Evolutionary conservation across 1,140 invertebrate genomes (phyloP), one percentile per base, ranked within the genome.

Genomic region (Drosophila bocqueti): DNA sequence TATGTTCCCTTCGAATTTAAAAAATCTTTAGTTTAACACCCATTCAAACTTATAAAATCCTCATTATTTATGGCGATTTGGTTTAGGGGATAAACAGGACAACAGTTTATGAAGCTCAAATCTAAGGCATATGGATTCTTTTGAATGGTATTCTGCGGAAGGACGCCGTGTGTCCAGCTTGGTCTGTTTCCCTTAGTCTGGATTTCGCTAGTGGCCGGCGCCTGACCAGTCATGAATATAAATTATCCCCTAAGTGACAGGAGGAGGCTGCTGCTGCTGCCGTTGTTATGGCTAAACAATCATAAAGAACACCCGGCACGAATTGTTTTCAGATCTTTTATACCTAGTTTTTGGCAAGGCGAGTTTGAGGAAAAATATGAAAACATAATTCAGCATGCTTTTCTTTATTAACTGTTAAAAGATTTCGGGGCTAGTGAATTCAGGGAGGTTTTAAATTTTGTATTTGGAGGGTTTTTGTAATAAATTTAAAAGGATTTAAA

Each of bases 51-150:
- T 52, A 65, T 69, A 45, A 65, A 69, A 49, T 66, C 34, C 46
- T 61, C 66, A 76, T 86, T 83, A 89, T 87, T 87, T 80, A 87
- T 81, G 80, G 72, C 63, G 76, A 75, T 75, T 87, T 78, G 64
- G 72, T 67, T 74, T 21, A 36, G 42, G 47, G 50, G 43, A 26
- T 18, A 26, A 24, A 62, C 63, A 45, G 58, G 57, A 75, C 76
- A 49, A 66, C 69, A 57, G 77, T 64, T 76, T 73, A 73, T 86
- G 72, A 71, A 71, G 65, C 78, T 81, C 73, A 81, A 82, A 68
- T 80, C 73, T 65, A 63, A 67, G 64, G 59, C 76, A 83, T 83
- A 83, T 83, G 80, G 58, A 36, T 47, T 58, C 21, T 66, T 68
- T 79, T 63, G 60, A 63, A 57, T 66, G 36, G 43, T 54, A 66